These are phyloP conservation scores for Halcyon smyrnensis DNA, from an alignment of 2,797 vertebrate species.

Conservation along the genomic window DNA sequence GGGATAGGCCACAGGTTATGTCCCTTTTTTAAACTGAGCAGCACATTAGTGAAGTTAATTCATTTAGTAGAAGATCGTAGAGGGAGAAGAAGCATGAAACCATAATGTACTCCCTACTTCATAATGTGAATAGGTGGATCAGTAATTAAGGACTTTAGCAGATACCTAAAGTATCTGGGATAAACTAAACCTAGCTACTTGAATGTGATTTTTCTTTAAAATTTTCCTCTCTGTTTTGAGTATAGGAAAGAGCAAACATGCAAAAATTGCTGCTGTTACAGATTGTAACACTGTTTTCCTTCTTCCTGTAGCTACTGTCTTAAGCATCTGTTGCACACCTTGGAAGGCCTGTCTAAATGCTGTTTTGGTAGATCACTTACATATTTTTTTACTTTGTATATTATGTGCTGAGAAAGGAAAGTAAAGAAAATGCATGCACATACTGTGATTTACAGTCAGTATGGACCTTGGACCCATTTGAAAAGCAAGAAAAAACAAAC, in stretches of 20 bases:
- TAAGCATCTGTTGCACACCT: background rate
- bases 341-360: background rate
- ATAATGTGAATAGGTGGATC: background rate
- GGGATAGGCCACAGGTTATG: background rate
- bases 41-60: fast-evolving
- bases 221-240: background rate
- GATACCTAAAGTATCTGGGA: background rate
- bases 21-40: background rate
- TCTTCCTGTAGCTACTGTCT: background rate
- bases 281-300: background rate
- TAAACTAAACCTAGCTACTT: background rate
- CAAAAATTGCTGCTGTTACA: background rate
- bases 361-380: background rate
- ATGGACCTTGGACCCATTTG: background rate
- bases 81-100: background rate
- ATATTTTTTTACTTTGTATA: background rate
- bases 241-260: background rate
- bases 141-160: background rate
- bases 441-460: background rate
- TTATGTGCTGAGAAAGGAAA: background rate
- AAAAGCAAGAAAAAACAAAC: background rate
- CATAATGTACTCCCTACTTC: fast-evolving
- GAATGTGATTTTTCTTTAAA: background rate
- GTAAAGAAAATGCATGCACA: background rate
- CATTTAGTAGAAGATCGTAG: background rate